phyloP scores from a whole-genome alignment of 2,113 vertebrate genomes.

The Megaceryle torquata region DNA sequence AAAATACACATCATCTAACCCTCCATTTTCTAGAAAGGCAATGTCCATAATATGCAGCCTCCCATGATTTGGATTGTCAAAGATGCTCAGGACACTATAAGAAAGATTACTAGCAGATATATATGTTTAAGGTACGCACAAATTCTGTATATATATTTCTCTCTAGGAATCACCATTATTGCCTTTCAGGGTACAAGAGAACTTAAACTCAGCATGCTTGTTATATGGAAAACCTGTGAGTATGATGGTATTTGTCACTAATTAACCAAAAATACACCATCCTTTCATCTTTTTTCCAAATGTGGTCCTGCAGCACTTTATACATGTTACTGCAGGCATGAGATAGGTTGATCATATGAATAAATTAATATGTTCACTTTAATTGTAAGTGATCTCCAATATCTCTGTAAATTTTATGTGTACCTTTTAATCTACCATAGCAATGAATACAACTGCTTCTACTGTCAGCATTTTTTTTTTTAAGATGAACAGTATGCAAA shows the following conservation, averaged over 20 bases:
- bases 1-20: neutral
- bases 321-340: neutral
- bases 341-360: neutral
- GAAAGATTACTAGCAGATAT: neutral
- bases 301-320: neutral
- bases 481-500: neutral
- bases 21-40: neutral
- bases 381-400: neutral
- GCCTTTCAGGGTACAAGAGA: neutral
- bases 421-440: neutral
- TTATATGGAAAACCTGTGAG: neutral
- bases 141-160: neutral
- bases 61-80: neutral
- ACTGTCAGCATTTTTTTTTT: neutral
- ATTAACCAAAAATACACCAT: neutral
- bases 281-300: neutral
- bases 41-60: neutral
- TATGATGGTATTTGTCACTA: neutral
- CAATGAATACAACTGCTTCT: neutral
- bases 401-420: rapidly evolving
- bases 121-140: neutral
- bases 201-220: neutral
- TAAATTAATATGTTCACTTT: neutral
- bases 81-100: neutral
- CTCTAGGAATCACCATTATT: neutral